Conservation (phyloP, 2,888 invertebrate genomes). For the Danaus chrysippus region DNA sequence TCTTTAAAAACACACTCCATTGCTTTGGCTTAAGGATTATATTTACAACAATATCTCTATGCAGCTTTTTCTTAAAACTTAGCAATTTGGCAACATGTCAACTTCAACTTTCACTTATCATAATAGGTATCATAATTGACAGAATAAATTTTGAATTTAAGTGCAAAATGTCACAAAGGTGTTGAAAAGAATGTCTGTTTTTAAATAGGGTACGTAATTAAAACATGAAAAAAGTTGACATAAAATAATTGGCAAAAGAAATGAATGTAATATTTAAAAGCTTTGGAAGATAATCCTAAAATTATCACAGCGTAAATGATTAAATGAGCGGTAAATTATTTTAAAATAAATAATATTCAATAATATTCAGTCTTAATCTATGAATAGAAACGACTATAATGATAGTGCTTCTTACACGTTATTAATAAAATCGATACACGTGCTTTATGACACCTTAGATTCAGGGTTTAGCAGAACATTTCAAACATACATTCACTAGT, state of each 20-base stretch:
- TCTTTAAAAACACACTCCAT: constrained; percentile 61
- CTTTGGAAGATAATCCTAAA: constrained; percentile 2
- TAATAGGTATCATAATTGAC: constrained; percentile 68
- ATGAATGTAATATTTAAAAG: background rate
- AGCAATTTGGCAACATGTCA: constrained; percentile 75
- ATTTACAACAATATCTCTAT: constrained; percentile 71
- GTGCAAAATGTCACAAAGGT: constrained; percentile 8
- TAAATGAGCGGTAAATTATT: constrained; percentile 41
- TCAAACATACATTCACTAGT: constrained; percentile 12
- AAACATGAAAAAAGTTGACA: background rate
- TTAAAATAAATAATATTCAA: constrained; percentile 11
- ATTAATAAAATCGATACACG: constrained; percentile 53
- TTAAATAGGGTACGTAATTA: too few species aligned
- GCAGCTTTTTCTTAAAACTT: constrained; percentile 61
- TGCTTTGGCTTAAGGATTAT: constrained; percentile 61
- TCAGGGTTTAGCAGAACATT: constrained; percentile 50
- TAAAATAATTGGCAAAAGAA: background rate
- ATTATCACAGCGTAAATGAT: constrained; percentile 66
- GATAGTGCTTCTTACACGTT: constrained; percentile 61
- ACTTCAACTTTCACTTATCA: constrained; percentile 64
- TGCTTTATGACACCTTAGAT: constrained; percentile 50
- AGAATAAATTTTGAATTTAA: constrained; percentile 48
- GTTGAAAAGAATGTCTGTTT: background rate
- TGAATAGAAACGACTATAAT: constrained; percentile 53
- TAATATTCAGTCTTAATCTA: constrained; percentile 68